Evolutionary conservation across 2,888 invertebrate genomes (phyloP).

Genomic region (Cetonia aurata): DNA sequence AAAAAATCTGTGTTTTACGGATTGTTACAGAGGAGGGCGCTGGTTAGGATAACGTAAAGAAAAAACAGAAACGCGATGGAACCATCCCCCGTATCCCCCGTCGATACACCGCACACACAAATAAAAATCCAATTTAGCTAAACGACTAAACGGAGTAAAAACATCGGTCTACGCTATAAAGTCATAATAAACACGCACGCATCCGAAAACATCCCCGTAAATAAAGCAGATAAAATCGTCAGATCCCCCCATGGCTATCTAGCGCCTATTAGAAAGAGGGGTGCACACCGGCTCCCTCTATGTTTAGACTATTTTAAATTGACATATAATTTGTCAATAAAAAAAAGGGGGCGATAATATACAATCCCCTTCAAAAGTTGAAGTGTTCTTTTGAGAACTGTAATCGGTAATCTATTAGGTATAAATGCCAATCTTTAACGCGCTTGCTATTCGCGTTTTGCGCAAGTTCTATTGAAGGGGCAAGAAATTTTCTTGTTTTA

Average conservation of each 20-base stretch:
- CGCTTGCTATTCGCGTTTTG: too few relatives aligned
- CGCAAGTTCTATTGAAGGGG: neutral
- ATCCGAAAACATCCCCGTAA: conserved; percentile 60
- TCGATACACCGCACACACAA: conserved; percentile 49
- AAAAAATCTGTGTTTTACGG: neutral
- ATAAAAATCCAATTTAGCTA: conserved; percentile 64
- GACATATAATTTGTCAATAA: conserved; percentile 56
- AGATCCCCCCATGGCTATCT: conserved; percentile 44
- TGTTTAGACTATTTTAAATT: conserved; percentile 55
- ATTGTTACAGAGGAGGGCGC: neutral
- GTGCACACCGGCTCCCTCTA: conserved; percentile 44
- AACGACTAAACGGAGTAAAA: conserved; percentile 61
- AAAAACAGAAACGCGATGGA: neutral
- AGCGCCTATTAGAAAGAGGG: conserved; percentile 22
- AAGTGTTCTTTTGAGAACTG: neutral
- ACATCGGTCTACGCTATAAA: conserved; percentile 59
- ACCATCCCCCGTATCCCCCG: neutral
- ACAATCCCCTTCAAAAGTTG: conserved; percentile 28
- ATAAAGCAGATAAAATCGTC: conserved; percentile 57
- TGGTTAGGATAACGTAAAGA: neutral
- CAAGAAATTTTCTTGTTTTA: conserved; percentile 1
- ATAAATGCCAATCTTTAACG: too few relatives aligned
- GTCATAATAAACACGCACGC: conserved; percentile 61
- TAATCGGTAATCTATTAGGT: too few relatives aligned
- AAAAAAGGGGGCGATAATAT: conserved; percentile 43